Percentiles rank a stretch among this genome's conserved stretches.
These are phyloP conservation scores for Pterocles burchelli DNA, from an alignment of 2,113 vertebrate species.

Conservation along the genomic window DNA sequence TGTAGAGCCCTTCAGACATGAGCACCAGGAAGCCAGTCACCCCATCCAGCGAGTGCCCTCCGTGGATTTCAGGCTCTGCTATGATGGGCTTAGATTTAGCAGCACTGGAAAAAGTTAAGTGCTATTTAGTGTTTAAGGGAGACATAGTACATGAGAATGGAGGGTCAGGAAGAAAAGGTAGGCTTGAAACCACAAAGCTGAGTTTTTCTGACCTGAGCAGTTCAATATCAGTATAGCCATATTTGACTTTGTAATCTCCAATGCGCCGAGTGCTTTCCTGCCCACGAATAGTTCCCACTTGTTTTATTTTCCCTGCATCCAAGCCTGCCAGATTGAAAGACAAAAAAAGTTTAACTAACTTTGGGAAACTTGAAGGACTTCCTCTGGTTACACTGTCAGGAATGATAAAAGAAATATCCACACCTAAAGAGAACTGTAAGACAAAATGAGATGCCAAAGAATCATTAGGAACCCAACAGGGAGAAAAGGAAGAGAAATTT, in stretches of 20 bases:
- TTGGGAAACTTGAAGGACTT: background rate
- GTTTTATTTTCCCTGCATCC: conserved; percentile 88
- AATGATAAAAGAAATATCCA: background rate
- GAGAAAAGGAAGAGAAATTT: background rate
- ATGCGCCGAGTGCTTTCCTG: conserved; percentile 94
- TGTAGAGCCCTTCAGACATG: conserved; percentile 96
- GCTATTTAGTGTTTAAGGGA: background rate
- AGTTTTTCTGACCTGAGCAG: conserved; percentile 86
- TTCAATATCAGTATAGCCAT: conserved; percentile 92
- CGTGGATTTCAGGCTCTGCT: conserved; percentile 92
- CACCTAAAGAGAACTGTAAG: background rate
- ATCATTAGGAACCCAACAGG: background rate
- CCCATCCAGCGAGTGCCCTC: conserved; percentile 85
- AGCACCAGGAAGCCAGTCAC: conserved; percentile 93
- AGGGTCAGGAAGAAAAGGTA: background rate
- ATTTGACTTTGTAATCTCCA: conserved; percentile 94
- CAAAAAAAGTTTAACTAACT: background rate
- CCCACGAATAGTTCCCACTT: conserved; percentile 87
- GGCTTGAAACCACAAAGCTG: background rate
- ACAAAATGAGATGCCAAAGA: background rate
- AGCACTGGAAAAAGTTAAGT: conserved; percentile 70
- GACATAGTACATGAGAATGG: background rate
- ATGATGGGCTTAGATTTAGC: conserved; percentile 92
- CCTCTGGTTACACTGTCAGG: background rate
- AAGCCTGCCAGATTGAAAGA: conserved; percentile 79